Percentiles rank a stretch among this genome's conserved stretches.
Conservation (phyloP, 1,140 invertebrate genomes). For the Drosophila carrolli region DNA sequence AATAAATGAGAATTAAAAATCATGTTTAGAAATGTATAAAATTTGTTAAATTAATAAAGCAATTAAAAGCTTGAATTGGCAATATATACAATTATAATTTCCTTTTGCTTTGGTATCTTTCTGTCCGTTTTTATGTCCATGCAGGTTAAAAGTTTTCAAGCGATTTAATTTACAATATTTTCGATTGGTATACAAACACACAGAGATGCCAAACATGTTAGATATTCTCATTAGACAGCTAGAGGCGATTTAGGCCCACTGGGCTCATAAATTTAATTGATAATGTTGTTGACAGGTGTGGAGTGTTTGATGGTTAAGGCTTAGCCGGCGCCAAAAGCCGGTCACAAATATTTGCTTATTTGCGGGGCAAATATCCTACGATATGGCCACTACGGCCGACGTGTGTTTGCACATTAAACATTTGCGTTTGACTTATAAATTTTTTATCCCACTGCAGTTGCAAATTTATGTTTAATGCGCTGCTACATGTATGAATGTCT, state of each 20-base stretch:
- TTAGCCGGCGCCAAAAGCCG: slow-evolving; percentile 30
- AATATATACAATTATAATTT: neutral
- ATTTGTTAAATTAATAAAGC: neutral
- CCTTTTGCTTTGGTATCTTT: neutral
- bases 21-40: neutral
- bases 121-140: neutral
- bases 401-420: slow-evolving; percentile 75
- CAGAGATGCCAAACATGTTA: slow-evolving; percentile 14
- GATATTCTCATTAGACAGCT: slow-evolving; percentile 22
- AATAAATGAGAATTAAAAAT: neutral
- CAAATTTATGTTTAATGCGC: slow-evolving; percentile 45
- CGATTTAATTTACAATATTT: slow-evolving; percentile 61
- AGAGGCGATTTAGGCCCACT: slow-evolving; percentile 13
- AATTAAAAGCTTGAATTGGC: neutral
- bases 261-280: slow-evolving; percentile 71
- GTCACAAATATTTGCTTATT: slow-evolving; percentile 65
- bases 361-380: slow-evolving; percentile 33
- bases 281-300: slow-evolving; percentile 71
- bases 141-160: slow-evolving; percentile 21
- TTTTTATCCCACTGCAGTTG: slow-evolving; percentile 56
- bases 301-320: slow-evolving; percentile 41
- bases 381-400: slow-evolving; percentile 26
- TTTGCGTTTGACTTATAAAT: slow-evolving; percentile 74
- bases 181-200: neutral
- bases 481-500: slow-evolving; percentile 48